A percentile compares a stretch with the other conserved stretches of the same genome.
These are phyloP conservation scores for Perithous albicinctus DNA, from an alignment of 2,888 invertebrate genomes.

Conservation along the genomic window DNA sequence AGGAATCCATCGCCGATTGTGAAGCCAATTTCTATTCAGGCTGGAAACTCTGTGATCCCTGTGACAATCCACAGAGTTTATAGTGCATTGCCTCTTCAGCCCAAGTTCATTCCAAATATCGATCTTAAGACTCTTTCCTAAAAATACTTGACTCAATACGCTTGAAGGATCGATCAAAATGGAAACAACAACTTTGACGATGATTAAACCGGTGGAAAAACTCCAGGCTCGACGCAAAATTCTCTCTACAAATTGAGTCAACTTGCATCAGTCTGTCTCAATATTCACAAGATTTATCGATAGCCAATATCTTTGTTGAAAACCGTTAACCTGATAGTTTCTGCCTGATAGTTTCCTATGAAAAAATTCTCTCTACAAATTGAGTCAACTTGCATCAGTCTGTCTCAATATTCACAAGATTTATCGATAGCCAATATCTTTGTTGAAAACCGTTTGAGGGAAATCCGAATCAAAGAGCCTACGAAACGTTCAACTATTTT, in stretches of 20 bases:
- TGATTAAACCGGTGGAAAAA: conserved; percentile 43
- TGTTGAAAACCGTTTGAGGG: conserved; percentile 56
- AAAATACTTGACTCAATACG: conserved; percentile 81
- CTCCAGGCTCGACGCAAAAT: conserved; percentile 58
- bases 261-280: conserved; percentile 74
- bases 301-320: conserved; percentile 50
- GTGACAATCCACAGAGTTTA: conserved; percentile 82
- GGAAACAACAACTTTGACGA: conserved; percentile 73
- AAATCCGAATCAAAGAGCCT: conserved; percentile 47
- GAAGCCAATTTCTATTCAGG: conserved; percentile 82
- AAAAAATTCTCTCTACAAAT: conserved; percentile 76
- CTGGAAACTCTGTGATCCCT: conserved; percentile 81
- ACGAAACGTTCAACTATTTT: conserved; percentile 47
- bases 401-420: conserved; percentile 71
- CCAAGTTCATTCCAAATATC: conserved; percentile 76
- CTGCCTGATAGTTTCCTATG: too few relatives aligned
- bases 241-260: conserved; percentile 79
- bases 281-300: conserved; percentile 65
- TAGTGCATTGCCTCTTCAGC: conserved; percentile 79
- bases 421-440: conserved; percentile 48
- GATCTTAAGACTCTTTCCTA: conserved; percentile 82
- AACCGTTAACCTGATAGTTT: too few relatives aligned
- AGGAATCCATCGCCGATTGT: conserved; percentile 82
- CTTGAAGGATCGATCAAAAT: conserved; percentile 69
- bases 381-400: conserved; percentile 76